Evolutionary conservation across 2,113 vertebrate species (phyloP).

Genomic region (Eulacestoma nigropectus): DNA sequence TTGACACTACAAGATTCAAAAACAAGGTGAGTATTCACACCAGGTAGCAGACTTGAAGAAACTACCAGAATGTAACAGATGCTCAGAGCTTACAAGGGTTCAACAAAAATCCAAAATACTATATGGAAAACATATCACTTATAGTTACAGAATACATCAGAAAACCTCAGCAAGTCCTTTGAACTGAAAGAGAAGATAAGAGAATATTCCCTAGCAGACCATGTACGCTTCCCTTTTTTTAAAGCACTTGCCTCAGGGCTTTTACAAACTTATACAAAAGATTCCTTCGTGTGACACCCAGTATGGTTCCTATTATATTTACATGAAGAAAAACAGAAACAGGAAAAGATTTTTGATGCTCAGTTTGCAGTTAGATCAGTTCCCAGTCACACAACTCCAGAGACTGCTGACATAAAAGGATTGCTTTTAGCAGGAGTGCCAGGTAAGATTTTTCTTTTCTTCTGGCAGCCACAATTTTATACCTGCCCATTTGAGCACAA

Average conservation of each 20-base stretch:
- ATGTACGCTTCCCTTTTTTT: fast-evolving
- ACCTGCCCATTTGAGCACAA: neutral
- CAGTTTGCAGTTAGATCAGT: neutral
- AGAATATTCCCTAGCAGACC: neutral
- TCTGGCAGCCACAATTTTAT: neutral
- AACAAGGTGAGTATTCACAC: neutral
- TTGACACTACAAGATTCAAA: neutral
- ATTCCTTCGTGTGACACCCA: neutral
- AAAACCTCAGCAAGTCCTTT: neutral
- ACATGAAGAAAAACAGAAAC: neutral
- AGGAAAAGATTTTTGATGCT: neutral
- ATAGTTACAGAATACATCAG: neutral
- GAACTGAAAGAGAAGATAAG: neutral
- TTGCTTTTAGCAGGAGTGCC: neutral
- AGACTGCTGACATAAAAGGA: neutral
- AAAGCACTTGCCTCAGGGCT: neutral
- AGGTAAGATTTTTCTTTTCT: neutral
- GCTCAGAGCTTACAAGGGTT: neutral
- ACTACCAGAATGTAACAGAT: neutral
- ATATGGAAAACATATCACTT: neutral
- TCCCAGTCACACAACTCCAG: neutral
- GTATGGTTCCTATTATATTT: neutral
- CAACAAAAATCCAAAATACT: neutral
- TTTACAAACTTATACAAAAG: neutral
- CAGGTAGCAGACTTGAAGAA: neutral